Evolutionary conservation across 2,113 vertebrate genomes (phyloP), one percentile per base, ranked within the genome.

Genomic region (Rissa tridactyla): DNA sequence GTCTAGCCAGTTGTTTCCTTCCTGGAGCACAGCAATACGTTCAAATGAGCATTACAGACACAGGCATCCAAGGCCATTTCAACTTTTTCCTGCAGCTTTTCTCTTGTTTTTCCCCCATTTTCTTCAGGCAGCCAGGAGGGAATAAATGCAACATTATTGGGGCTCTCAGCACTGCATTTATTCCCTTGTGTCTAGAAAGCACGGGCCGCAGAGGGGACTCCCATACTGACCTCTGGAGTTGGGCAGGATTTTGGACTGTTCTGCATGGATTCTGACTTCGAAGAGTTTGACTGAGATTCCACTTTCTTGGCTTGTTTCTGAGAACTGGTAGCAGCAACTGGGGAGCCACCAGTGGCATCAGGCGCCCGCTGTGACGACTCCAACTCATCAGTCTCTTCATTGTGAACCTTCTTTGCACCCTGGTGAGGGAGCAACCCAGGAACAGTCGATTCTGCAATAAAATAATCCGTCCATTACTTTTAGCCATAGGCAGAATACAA

Each of bases 181-280:
- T 15, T 77, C 38, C 30, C 46, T 21, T 15, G 34, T 40, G 58
- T 8, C 44, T 75, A 44, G 30, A 72, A 81, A 72, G 62, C 30
- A 84, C 44, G 72, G n/a, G n/a, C 8, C 0, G 1, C 21, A 55
- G n/a, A 81, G 27, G 6, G 10, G 29, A 64, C 14, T 77, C 20
- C 42, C 72, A 81, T 10, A 98, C 98, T 98, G 96, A 99, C 99
- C 99, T 99, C 99, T 3, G 99, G 99, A 8, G 99, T 99, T 3
- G 99, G 98, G 91, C 99, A 99, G 17, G 99, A 99, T 94, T 99
- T 99, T 84, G 98, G 98, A n/a, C 99, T 99, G 92, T 99, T 99
- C 83, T 99, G 98, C 71, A 98, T 88, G 42, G 99, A 98, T 94
- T 99, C 98, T 0, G 98, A 98, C 87, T 98, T 98, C 34, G 98